Evolutionary conservation across 2,888 invertebrate genomes (phyloP), one percentile per base, ranked within the genome.

Genomic region (Mycogona germanica): DNA sequence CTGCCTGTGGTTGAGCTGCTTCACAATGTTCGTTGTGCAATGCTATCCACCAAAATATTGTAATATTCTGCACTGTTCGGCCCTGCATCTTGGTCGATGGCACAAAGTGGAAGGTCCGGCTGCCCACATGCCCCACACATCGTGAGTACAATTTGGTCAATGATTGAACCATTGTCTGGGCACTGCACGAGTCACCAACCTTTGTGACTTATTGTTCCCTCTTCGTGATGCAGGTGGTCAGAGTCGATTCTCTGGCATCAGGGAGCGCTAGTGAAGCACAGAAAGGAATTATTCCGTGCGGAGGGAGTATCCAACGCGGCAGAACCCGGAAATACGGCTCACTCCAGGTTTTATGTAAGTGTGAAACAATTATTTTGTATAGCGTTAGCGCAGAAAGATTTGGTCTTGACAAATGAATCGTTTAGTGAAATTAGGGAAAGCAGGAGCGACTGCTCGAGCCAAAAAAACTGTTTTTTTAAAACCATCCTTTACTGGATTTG

Each of bases 21-120:
- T 88, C 66, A 82, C 83, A 2, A 80, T 91, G 64, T 80, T 85
- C 64, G 76, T 81, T 1, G 76, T 79, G 4, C 85, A 87, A 61
- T 75, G 76, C 59, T 76, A 79, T 63, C 79, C 81, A 29, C 73
- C 80, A 5, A 74, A 75, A 59, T 87, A 88, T 67, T 84, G 88
- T 65, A 95, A 97, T 73, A 81, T 86, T 32, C 74, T 95, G 57
- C 96, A 97, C 69, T 78, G 88, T 63, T 84, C 91, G 55, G 84
- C 93, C 1, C 71, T 87, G 46, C 96, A 97, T 71, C 76, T 96
- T 46, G 95, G 95, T 3, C 74, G 77, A 55, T 91, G 89, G 82
- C 75, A 76, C 30, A 72, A 76, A 64, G 70, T 80, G 29, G 78
- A 78, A 60, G 73, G 74, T 29, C 70, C 78, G 25, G 74, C 75